phyloP scores from a whole-genome alignment of 2,113 vertebrate genomes.

The Ellobius talpinus region DNA sequence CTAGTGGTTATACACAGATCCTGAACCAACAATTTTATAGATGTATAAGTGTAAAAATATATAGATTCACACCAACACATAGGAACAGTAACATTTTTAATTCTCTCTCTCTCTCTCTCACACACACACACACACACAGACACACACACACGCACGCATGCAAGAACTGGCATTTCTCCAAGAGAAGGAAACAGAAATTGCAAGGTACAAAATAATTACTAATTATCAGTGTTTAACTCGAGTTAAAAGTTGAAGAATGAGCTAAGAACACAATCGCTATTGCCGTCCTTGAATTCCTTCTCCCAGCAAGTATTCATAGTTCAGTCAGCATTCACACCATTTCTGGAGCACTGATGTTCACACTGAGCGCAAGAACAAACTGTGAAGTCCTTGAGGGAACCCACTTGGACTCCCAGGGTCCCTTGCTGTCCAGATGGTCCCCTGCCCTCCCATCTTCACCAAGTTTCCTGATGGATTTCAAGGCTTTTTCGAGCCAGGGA shows the following conservation, averaged over 20 bases:
- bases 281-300: background rate
- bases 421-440: background rate
- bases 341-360: background rate
- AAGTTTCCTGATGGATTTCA: background rate
- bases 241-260: background rate
- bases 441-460: background rate
- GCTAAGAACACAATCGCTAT: background rate
- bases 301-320: background rate
- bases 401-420: no score
- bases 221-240: background rate
- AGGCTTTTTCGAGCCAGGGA: background rate
- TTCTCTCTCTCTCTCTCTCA: background rate
- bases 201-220: conserved; percentile 1
- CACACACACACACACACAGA: no score
- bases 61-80: background rate
- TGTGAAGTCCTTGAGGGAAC: background rate
- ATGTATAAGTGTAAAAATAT: background rate
- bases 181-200: conserved; percentile 2
- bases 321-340: background rate
- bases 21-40: conserved; percentile 29
- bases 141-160: background rate
- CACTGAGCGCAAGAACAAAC: background rate
- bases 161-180: background rate
- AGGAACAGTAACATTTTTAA: background rate
- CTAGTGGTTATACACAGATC: background rate